phyloP scores from a whole-genome alignment of 2,113 vertebrate genomes.

The Alligator sinensis region DNA sequence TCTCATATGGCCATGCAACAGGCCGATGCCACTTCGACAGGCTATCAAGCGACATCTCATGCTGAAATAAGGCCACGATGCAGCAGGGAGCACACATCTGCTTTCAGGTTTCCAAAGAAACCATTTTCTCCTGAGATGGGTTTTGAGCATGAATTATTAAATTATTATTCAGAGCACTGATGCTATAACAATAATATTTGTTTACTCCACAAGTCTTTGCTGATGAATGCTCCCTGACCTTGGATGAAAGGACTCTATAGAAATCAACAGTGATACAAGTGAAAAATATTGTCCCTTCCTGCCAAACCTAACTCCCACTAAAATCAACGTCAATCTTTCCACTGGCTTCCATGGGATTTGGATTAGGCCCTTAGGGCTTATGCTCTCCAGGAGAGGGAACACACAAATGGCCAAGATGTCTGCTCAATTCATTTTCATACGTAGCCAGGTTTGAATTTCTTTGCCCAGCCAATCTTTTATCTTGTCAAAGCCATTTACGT shows the following conservation, averaged over 20 bases:
- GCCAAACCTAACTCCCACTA: constrained; percentile 31
- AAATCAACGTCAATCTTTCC: constrained; percentile 25
- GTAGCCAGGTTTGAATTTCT: constrained; percentile 30
- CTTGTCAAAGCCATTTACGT: constrained; percentile 18
- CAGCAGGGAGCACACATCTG: constrained; percentile 8
- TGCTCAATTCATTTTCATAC: constrained; percentile 4
- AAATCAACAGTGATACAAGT: background rate
- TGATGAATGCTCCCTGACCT: background rate
- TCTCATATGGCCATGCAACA: accelerated
- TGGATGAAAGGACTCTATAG: constrained; percentile 9
- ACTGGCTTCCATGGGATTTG: background rate
- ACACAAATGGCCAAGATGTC: constrained; percentile 42
- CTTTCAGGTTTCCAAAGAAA: background rate
- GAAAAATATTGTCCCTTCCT: background rate
- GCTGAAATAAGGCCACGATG: background rate
- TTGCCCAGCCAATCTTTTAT: constrained; percentile 29
- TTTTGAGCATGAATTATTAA: constrained; percentile 18
- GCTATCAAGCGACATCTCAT: background rate
- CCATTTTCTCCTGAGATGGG: background rate
- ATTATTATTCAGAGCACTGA: background rate
- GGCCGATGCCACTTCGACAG: background rate
- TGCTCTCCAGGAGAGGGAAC: background rate
- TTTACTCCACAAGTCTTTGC: background rate
- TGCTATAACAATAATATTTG: background rate
- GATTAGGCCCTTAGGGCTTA: background rate